Base-by-base conservation (phyloP, 35 echinoderm and acorn worm species). In the Holothuria glaberrima region DNA sequence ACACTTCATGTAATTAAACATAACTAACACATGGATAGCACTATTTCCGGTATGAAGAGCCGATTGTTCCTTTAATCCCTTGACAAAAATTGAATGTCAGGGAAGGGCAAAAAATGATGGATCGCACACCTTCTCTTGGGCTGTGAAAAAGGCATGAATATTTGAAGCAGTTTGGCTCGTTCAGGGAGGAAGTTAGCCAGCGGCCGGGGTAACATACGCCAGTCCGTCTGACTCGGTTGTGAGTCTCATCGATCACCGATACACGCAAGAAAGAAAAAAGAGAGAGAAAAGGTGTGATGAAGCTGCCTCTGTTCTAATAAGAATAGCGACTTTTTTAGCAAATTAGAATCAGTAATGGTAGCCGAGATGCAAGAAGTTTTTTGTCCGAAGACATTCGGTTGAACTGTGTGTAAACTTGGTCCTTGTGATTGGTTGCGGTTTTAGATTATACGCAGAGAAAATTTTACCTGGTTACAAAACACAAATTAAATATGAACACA, bases 71-170 rank as follows among this genome's bases (percentile, higher is more conserved):
- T 54, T 54, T 54, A 5, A 9, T 54, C 16, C 16, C 50, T 54
- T 54, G 33, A 75, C 9, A 44, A 75, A 75, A 75, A 75, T 41
- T 35, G 44, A 21, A 41, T 41, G 34, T 22, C 29, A 38, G 20
- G 16, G 12, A 19, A 34, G 28, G 33, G 32, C 26, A 75, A 36
- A 41, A 75, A 75, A 75, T 75, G 71, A 75, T 75, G 71, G 71
- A 75, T 75, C 38, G 44, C 71, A 75, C 34, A 75, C 74, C 74
- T 78, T 78, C 74, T 78, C 74, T 48, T 78, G 74, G 74, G 74
- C 74, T 78, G 74, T 78, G 74, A 78, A 78, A 78, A 78, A 78
- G 74, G 50, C 74, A 78, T 78, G 74, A 78, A 78, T 78, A 78
- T 78, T 78, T 78, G 46, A 75, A 75, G 71, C 38, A 78, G 74